These are phyloP conservation scores for Hetaerina titia DNA, from an alignment of 2,888 invertebrate species.

Conservation along the genomic window DNA sequence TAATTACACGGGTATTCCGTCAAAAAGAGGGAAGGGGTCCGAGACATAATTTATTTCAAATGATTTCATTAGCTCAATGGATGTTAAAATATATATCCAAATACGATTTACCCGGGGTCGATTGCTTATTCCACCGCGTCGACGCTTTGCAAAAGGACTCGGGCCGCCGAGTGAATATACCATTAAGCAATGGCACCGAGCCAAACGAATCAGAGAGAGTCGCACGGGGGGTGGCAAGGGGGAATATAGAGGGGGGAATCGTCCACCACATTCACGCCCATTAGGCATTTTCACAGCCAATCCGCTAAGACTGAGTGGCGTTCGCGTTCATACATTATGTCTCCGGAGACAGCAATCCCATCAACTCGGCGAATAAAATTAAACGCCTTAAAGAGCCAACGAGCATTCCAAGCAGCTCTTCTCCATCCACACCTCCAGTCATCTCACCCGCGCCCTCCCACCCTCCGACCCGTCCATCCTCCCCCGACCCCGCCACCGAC, in stretches of 20 bases:
- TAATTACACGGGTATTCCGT: not conserved
- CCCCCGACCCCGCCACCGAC: not conserved
- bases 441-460: not conserved
- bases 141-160: not conserved
- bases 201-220: slow-evolving; percentile 14
- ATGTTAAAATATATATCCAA: not conserved
- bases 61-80: slow-evolving; percentile 31
- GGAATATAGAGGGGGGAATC: not conserved
- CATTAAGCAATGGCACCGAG: not conserved
- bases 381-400: not conserved
- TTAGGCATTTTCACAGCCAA: slow-evolving; percentile 46
- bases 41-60: slow-evolving; percentile 22
- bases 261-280: slow-evolving; percentile 29
- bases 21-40: not conserved
- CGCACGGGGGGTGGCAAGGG: not conserved
- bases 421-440: not conserved
- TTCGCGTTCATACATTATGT: slow-evolving; percentile 22
- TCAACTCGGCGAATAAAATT: slow-evolving; percentile 30
- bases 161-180: not conserved
- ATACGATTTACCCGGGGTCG: not conserved
- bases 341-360: slow-evolving; percentile 28
- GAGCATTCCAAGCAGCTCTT: not conserved
- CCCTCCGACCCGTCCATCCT: not conserved
- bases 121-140: not conserved
- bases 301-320: slow-evolving; percentile 16